Conservation (phyloP, 2,888 invertebrate genomes). For the Lithosia quadra region DNA sequence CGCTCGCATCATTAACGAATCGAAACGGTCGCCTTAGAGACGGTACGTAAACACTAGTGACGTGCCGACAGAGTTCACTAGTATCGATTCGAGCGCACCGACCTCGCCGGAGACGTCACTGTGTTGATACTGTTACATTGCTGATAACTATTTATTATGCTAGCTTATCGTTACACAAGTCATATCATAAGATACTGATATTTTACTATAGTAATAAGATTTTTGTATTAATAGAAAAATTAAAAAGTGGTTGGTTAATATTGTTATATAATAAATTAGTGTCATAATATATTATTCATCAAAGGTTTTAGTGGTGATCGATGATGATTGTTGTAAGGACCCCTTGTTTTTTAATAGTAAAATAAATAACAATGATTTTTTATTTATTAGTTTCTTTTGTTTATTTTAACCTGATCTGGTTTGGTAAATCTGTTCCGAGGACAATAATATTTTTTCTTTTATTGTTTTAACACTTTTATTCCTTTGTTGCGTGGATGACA, state of each 20-base stretch:
- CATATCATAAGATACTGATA: conserved; percentile 27
- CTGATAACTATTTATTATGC: conserved; percentile 33
- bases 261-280: background rate
- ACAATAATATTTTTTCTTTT: background rate
- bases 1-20: conserved; percentile 60
- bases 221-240: background rate
- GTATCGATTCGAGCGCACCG: conserved; percentile 73
- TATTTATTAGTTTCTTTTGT: no score
- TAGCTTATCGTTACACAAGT: conserved; percentile 41
- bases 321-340: no score
- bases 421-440: no score
- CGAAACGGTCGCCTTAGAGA: conserved; percentile 79
- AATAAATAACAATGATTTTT: no score
- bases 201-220: background rate
- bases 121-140: conserved; percentile 42
- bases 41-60: conserved; percentile 77
- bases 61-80: conserved; percentile 50
- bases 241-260: background rate
- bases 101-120: conserved; percentile 66
- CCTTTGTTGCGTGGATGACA: background rate
- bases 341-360: no score
- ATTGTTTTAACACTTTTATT: background rate
- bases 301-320: no score
- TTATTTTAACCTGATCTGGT: no score
- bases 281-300: no score